Evolutionary conservation across 2,888 invertebrate genomes (phyloP).

Genomic region (Lobophora halterata): DNA sequence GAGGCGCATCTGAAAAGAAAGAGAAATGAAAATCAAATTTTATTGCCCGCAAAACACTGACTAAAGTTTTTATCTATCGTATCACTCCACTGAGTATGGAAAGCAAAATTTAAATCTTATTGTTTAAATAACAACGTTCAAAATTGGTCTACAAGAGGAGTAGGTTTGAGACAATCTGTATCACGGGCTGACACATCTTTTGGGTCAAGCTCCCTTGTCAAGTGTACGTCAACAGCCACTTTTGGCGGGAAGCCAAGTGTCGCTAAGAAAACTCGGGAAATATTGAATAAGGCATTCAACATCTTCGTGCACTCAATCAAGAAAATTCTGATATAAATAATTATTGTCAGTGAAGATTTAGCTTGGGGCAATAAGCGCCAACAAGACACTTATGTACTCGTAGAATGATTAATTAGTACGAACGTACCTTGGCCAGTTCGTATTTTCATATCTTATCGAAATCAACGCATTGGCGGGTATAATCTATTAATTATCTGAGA

Average conservation of each 20-base stretch:
- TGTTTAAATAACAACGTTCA: no score
- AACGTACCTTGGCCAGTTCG: no score
- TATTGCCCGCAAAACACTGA: background rate
- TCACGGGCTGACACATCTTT: constrained; percentile 50
- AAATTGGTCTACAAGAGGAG: background rate
- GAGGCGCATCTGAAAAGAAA: constrained; percentile 63
- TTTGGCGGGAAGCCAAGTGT: constrained; percentile 62
- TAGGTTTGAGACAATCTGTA: constrained; percentile 2
- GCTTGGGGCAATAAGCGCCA: no score
- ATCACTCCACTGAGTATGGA: no score
- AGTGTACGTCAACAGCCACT: constrained; percentile 63
- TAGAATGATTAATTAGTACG: no score
- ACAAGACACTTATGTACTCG: no score
- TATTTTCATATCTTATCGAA: no score
- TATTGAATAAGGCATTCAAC: constrained; percentile 52
- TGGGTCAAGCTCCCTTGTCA: constrained; percentile 70
- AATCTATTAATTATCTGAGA: no score
- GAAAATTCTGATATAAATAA: no score
- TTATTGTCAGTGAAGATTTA: no score
- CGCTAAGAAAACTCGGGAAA: constrained; percentile 49
- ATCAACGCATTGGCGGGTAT: no score
- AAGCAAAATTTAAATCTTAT: background rate
- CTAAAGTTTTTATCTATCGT: no score
- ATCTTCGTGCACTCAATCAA: constrained; percentile 18
- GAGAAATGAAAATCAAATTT: constrained; percentile 30